Evolutionary conservation across 2,113 vertebrate species (phyloP).

Genomic region (Elephantulus edwardii): DNA sequence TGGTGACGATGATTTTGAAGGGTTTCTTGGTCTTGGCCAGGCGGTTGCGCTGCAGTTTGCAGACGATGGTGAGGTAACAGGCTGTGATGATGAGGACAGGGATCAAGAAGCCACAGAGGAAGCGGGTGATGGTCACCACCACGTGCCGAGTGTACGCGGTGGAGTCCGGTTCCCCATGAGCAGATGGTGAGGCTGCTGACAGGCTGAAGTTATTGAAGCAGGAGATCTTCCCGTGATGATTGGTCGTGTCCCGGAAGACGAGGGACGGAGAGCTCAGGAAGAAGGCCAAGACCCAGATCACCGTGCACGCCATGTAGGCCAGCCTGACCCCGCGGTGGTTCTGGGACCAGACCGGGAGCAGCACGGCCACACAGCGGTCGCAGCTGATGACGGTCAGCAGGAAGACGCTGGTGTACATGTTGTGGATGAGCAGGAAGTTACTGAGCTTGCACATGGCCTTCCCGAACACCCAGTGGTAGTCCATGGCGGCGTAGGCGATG

Average conservation of each 20-base stretch:
- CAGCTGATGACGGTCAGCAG: slow-evolving; percentile 93
- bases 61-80: slow-evolving; percentile 85
- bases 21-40: slow-evolving; percentile 89
- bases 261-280: slow-evolving; percentile 87
- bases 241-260: slow-evolving; percentile 85
- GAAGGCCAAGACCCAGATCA: slow-evolving; percentile 87
- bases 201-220: slow-evolving; percentile 91
- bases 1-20: slow-evolving; percentile 89
- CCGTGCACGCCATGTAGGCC: slow-evolving; percentile 81
- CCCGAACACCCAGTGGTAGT: slow-evolving; percentile 92
- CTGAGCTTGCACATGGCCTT: slow-evolving; percentile 91
- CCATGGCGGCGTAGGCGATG: slow-evolving; percentile 84
- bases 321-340: slow-evolving; percentile 90
- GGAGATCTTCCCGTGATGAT: neutral
- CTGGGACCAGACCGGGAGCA: slow-evolving; percentile 94
- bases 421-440: slow-evolving; percentile 89
- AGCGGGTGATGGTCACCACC: slow-evolving; percentile 82
- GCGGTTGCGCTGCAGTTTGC: slow-evolving; percentile 85
- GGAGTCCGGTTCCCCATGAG: fast-evolving
- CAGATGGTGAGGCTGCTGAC: neutral
- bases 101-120: slow-evolving; percentile 88
- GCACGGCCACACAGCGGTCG: slow-evolving; percentile 92
- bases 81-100: slow-evolving; percentile 87
- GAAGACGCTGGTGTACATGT: slow-evolving; percentile 98
- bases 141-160: slow-evolving; percentile 72